These are phyloP conservation scores for Lasioglossum marginatum DNA, from an alignment of 2,888 invertebrate genomes.

Conservation along the genomic window DNA sequence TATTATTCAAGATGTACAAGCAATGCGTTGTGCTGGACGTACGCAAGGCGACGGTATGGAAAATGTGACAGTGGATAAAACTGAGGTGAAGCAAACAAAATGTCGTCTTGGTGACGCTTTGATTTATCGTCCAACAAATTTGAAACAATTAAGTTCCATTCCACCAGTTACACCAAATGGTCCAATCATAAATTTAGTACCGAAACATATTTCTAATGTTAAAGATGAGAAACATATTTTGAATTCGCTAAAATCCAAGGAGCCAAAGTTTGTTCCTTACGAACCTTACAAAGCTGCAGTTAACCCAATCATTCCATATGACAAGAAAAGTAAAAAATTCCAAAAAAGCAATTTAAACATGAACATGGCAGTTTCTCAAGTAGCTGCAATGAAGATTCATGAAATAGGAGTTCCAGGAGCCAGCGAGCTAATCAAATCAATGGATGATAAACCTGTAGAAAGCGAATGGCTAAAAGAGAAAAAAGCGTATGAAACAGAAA, in stretches of 20 bases:
- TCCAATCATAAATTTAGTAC: slow-evolving; percentile 87
- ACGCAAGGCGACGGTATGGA: slow-evolving; percentile 94
- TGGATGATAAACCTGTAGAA: slow-evolving; percentile 45
- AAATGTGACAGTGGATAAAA: slow-evolving; percentile 81
- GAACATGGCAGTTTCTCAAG: slow-evolving; percentile 89
- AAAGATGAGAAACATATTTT: slow-evolving; percentile 85
- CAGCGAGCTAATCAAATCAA: slow-evolving; percentile 61
- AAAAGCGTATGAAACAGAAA: slow-evolving; percentile 86
- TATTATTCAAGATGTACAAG: slow-evolving; percentile 70
- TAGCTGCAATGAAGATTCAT: slow-evolving; percentile 88
- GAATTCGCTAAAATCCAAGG: slow-evolving; percentile 86
- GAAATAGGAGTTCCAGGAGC: slow-evolving; percentile 82
- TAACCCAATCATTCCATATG: slow-evolving; percentile 89
- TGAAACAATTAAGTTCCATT: slow-evolving; percentile 79
- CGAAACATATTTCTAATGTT: slow-evolving; percentile 87
- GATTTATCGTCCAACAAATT: slow-evolving; percentile 83
- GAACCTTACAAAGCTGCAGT: slow-evolving; percentile 95
- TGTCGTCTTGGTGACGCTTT: slow-evolving; percentile 80
- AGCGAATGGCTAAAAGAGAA: slow-evolving; percentile 85
- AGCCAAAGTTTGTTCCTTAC: slow-evolving; percentile 94
- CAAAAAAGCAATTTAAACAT: slow-evolving; percentile 88
- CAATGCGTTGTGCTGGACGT: slow-evolving; percentile 81
- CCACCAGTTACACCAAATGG: slow-evolving; percentile 86
- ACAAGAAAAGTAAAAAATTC: slow-evolving; percentile 83
- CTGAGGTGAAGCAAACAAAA: slow-evolving; percentile 74